Evolutionary conservation across 2,797 vertebrate species (phyloP).

Genomic region (Cottoperca gobio): DNA sequence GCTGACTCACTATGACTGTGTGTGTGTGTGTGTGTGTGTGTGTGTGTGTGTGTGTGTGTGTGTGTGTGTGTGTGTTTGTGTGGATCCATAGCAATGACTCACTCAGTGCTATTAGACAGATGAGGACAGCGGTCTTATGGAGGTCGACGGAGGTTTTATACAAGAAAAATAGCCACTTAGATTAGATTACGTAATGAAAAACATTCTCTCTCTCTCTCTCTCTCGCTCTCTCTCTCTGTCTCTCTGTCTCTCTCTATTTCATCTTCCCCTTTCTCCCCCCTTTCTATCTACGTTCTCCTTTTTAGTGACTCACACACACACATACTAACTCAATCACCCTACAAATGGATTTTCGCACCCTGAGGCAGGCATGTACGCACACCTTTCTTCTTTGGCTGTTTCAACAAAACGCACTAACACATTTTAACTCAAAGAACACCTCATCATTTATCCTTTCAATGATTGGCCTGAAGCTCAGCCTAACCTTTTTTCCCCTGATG

Average conservation of each 20-base stretch:
- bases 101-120: constrained; percentile 83
- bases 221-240: constrained; percentile 2
- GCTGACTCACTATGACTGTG: constrained; percentile 83
- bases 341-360: constrained; percentile 73
- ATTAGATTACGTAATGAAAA: constrained; percentile 80
- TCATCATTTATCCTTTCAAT: constrained; percentile 38
- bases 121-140: constrained; percentile 77
- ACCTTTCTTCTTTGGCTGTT: constrained; percentile 20
- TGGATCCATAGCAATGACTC: constrained; percentile 77
- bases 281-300: constrained; percentile 14
- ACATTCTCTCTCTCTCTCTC: constrained; percentile 31
- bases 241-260: constrained; percentile 8
- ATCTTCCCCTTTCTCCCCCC: constrained; percentile 14
- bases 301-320: constrained; percentile 21
- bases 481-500: constrained; percentile 46
- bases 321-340: constrained; percentile 66
- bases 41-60: constrained; percentile 18
- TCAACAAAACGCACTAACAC: constrained; percentile 13
- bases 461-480: constrained; percentile 42
- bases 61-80: constrained; percentile 50
- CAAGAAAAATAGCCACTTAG: constrained; percentile 81
- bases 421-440: constrained; percentile 41
- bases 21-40: constrained; percentile 52
- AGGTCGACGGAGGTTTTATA: constrained; percentile 78
- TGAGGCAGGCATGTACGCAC: constrained; percentile 25